phyloP scores from a whole-genome alignment of 2,113 vertebrate species.

The Sinocyclocheilus rhinocerous region DNA sequence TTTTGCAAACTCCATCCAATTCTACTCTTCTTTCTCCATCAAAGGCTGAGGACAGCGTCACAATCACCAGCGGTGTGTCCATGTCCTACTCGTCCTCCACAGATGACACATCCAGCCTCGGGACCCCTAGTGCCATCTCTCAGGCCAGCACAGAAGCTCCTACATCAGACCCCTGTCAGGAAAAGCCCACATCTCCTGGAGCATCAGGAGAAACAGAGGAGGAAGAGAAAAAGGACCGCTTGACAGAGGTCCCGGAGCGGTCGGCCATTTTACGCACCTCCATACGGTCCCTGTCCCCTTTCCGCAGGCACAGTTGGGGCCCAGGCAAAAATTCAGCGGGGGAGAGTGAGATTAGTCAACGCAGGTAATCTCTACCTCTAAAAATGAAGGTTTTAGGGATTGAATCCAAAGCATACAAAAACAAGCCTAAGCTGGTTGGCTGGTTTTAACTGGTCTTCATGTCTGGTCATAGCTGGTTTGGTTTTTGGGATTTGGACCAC shows the following conservation, averaged over 20 bases:
- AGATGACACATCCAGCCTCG: conserved; percentile 76
- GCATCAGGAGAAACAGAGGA: conserved; percentile 58
- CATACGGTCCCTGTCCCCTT: conserved; percentile 81
- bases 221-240: conserved; percentile 84
- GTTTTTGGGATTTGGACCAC: too few relatives aligned
- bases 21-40: neutral
- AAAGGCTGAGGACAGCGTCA: conserved; percentile 52
- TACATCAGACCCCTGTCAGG: conserved; percentile 12
- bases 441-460: too few relatives aligned
- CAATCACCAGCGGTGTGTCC: conserved; percentile 63
- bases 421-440: neutral
- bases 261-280: conserved; percentile 71
- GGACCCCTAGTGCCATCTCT: conserved; percentile 71
- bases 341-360: conserved; percentile 79
- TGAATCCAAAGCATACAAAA: neutral
- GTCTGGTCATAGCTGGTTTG: too few relatives aligned
- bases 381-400: neutral
- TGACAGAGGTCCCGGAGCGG: conserved; percentile 74
- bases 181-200: conserved; percentile 14
- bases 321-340: conserved; percentile 77
- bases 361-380: conserved; percentile 73
- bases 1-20: neutral
- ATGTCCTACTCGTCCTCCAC: conserved; percentile 76
- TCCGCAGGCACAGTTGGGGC: conserved; percentile 91
- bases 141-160: conserved; percentile 55